Percentiles rank a stretch among this genome's conserved stretches.
Evolutionary conservation across 2,888 invertebrate species (phyloP).

Genomic region (Leucophenga montana): DNA sequence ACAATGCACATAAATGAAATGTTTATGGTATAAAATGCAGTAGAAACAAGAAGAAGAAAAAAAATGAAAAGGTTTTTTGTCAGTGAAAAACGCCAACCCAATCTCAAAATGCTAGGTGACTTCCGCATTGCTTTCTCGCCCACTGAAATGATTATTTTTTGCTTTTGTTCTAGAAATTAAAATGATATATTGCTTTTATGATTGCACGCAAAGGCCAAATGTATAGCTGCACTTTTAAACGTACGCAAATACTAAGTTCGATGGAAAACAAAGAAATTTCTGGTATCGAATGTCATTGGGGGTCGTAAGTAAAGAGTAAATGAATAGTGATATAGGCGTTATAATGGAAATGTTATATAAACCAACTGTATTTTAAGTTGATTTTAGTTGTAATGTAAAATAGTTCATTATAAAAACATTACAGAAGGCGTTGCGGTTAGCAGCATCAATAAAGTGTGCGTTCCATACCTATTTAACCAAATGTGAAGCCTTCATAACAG

Average conservation of each 20-base stretch:
- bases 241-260: not conserved
- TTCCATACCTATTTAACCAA: no score
- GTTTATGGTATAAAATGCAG: not conserved
- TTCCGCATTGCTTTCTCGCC: not conserved
- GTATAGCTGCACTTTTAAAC: not conserved
- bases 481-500: no score
- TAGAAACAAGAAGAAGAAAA: not conserved
- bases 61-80: not conserved
- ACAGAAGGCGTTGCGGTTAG: no score
- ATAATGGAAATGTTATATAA: no score
- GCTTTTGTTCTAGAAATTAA: constrained; percentile 13
- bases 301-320: no score
- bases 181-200: constrained; percentile 14
- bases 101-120: not conserved
- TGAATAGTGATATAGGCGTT: not conserved
- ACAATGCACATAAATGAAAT: not conserved
- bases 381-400: no score
- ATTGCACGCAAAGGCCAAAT: constrained; percentile 1
- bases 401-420: no score
- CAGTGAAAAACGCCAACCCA: not conserved
- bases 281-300: not conserved
- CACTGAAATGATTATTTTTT: not conserved
- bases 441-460: no score
- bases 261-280: not conserved
- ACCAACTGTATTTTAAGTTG: no score